Evolutionary conservation across 1,140 invertebrate species (phyloP).

Genomic region (Bombus cullumanus): DNA sequence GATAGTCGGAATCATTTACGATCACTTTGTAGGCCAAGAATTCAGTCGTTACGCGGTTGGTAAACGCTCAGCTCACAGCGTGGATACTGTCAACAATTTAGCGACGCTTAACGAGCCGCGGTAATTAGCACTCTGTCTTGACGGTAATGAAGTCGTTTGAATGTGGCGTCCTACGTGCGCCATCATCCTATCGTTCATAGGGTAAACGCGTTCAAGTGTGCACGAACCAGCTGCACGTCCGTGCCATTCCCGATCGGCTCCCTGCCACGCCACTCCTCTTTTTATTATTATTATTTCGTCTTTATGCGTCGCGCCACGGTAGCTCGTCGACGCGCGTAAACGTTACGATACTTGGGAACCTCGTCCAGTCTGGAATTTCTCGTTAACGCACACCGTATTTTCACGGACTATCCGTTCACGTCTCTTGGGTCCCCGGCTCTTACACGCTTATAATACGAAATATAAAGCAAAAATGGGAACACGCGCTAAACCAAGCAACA

Average conservation of each 20-base stretch:
- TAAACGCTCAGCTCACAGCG: slow-evolving; percentile 26
- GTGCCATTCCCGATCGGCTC: neutral
- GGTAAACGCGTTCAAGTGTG: neutral
- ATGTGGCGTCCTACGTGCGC: slow-evolving; percentile 43
- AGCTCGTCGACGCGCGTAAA: neutral
- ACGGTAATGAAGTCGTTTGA: slow-evolving; percentile 72
- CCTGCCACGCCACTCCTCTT: neutral
- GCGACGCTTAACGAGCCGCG: slow-evolving; percentile 70
- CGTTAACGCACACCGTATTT: neutral
- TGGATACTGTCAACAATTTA: slow-evolving; percentile 67
- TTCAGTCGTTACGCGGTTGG: slow-evolving; percentile 41
- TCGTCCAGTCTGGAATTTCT: neutral
- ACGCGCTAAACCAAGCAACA: too few species aligned
- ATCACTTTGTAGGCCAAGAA: slow-evolving; percentile 34
- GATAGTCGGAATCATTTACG: slow-evolving; percentile 27
- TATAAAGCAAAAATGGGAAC: too few species aligned
- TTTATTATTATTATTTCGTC: neutral
- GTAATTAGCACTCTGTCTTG: slow-evolving; percentile 75
- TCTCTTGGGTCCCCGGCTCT: too few species aligned
- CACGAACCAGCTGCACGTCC: neutral
- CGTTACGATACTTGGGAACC: neutral
- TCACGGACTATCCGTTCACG: too few species aligned
- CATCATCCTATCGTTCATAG: neutral
- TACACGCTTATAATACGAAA: too few species aligned
- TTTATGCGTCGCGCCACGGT: neutral